Evolutionary conservation across 2,888 invertebrate species (phyloP).

Genomic region (Zele albiditarsus): DNA sequence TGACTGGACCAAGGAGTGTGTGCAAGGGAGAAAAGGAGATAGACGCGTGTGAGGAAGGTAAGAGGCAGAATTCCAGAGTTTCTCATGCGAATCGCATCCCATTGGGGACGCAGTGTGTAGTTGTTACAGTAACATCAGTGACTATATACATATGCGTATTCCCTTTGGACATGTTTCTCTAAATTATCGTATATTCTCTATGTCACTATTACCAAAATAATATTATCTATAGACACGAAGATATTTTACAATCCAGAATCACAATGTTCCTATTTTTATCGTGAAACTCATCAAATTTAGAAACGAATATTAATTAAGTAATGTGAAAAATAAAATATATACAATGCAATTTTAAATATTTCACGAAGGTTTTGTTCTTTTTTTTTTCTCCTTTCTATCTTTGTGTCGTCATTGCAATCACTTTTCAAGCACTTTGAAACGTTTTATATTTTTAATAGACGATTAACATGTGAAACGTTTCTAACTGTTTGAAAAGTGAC

Average conservation of each 20-base stretch:
- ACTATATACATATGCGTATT: conserved; percentile 7
- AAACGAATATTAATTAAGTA: too few species aligned
- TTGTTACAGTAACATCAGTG: neutral
- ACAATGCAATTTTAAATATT: too few species aligned
- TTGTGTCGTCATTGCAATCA: too few species aligned
- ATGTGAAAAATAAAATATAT: too few species aligned
- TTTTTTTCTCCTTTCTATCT: too few species aligned
- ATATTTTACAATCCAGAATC: neutral
- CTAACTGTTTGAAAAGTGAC: too few species aligned
- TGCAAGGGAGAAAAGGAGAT: neutral
- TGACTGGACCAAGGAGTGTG: neutral
- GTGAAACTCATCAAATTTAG: too few species aligned
- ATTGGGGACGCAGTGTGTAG: neutral
- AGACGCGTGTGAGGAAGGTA: neutral
- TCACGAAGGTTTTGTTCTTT: too few species aligned
- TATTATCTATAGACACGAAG: neutral
- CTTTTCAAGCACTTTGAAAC: too few species aligned
- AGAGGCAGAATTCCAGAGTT: conserved; percentile 15
- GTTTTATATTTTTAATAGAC: too few species aligned
- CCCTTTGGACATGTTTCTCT: conserved; percentile 24
- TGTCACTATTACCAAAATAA: neutral
- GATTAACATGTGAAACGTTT: too few species aligned
- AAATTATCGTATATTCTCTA: conserved; percentile 15
- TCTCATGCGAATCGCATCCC: neutral
- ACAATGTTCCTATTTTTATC: too few species aligned